A percentile compares a stretch with the other conserved stretches of the same genome.
Evolutionary conservation across 1,140 invertebrate genomes (phyloP).

Genomic region (Brachionus paranguensis): DNA sequence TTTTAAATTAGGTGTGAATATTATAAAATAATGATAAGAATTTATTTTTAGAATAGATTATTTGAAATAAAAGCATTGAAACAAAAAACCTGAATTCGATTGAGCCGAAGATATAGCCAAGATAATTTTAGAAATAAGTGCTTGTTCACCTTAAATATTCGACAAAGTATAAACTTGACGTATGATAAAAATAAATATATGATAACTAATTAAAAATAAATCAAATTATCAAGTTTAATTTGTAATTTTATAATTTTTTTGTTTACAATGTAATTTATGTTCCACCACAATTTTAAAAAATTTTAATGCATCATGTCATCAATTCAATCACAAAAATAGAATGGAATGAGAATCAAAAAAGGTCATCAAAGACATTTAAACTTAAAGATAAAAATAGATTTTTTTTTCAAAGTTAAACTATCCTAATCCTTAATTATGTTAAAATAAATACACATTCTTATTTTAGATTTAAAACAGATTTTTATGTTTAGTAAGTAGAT

Average conservation of each 20-base stretch:
- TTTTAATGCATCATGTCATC: background rate
- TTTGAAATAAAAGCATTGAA: background rate
- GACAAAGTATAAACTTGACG: background rate
- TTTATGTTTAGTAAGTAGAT: background rate
- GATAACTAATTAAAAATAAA: background rate
- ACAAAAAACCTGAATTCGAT: background rate
- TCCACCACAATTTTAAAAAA: background rate
- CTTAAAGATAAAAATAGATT: background rate
- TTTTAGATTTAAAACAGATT: background rate
- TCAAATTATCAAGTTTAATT: background rate
- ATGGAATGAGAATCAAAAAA: background rate
- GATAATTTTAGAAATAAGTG: background rate
- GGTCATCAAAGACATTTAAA: background rate
- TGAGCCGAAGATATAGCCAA: background rate
- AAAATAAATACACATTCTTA: background rate
- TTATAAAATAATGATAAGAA: background rate
- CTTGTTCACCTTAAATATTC: background rate
- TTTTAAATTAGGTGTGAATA: background rate
- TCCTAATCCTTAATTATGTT: background rate
- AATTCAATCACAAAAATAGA: background rate
- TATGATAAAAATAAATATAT: background rate
- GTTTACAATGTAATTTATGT: background rate
- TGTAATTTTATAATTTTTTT: background rate
- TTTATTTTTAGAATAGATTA: background rate
- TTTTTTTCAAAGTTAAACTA: background rate